Base-by-base conservation (phyloP, 2,797 vertebrate species). In the Gobionotothen gibberifrons region DNA sequence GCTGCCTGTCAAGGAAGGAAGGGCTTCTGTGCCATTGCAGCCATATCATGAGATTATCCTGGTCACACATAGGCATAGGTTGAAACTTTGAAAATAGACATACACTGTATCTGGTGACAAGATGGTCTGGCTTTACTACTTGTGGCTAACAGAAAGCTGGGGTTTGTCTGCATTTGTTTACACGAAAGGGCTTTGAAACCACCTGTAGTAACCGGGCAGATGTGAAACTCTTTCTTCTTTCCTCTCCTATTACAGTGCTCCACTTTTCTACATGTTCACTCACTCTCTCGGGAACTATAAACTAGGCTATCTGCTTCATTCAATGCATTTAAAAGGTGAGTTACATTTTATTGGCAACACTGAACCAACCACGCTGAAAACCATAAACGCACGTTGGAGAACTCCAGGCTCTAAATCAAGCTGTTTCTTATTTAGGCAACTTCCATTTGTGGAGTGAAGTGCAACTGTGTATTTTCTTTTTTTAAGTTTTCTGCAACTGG, bases 291-390 rank as follows among this genome's bases (percentile, higher is more conserved):
- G 73, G 74, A 84, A 51, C 72, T 68, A 49, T 82, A 77, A 86
- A 89, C 76, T 36, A 12, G 80, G 74, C 64, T 65, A 26, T 79
- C 74, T 74, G 60, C 72, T 78, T 79, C 70, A 65, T 40, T 72
- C 65, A 69, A 32, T 54, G 61, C 73, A 58, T 85, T 89, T 36
- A 9, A 72, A 80, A 85, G 49, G 74, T 74, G 84, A 77, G 54
- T 83, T 79, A 9, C 73, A 72, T 86, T 90, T 90, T 62, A 85
- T 80, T 78, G 85, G 86, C 82, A 85, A 76, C 79, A 75, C 57
- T 75, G 77, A 85, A 88, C 80, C 75, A 88, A 77, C 83, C 84
- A 82, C 57, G 21, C 56, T 73, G 82, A 87, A 89, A 79, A 74
- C 69, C 64, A 65, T 86, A 81, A 86, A 73, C 3, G 6, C 46